A percentile compares a stretch with the other conserved stretches of the same genome.
phyloP scores from a whole-genome alignment of 2,888 invertebrate species.

The Lithosia quadra region DNA sequence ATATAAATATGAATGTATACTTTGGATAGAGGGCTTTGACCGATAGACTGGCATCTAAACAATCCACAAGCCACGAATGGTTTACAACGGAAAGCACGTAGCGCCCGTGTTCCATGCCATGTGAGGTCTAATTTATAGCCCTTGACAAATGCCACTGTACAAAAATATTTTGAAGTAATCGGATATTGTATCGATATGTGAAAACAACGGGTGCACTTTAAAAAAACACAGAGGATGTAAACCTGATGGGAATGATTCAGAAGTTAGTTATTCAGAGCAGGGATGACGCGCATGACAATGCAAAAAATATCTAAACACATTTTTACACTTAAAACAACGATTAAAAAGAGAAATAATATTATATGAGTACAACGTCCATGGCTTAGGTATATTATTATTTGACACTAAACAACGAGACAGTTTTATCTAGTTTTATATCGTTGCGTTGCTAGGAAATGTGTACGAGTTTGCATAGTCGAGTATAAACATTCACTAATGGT shows the following conservation, averaged over 20 bases:
- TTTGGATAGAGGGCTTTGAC: constrained; percentile 50
- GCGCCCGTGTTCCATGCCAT: constrained; percentile 61
- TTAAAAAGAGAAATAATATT: neutral
- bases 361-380: neutral
- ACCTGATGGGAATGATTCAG: neutral
- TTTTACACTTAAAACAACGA: neutral
- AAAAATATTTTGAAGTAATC: constrained; percentile 13
- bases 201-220: neutral
- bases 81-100: constrained; percentile 79
- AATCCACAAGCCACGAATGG: constrained; percentile 61
- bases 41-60: constrained; percentile 65
- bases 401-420: neutral
- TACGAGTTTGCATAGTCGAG: constrained; percentile 7
- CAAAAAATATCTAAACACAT: neutral
- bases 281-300: neutral
- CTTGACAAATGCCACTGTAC: constrained; percentile 19
- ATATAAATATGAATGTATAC: constrained; percentile 40
- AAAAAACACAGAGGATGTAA: neutral
- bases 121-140: constrained; percentile 47
- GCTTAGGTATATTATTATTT: constrained; percentile 1
- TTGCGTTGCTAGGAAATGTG: neutral
- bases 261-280: neutral
- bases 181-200: constrained; percentile 8
- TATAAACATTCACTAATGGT: constrained; percentile 9
- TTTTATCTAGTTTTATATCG: neutral